Evolutionary conservation across 2,113 vertebrate species (phyloP), one percentile per base, ranked within the genome.

Genomic region (Cyprinodon variegatus): DNA sequence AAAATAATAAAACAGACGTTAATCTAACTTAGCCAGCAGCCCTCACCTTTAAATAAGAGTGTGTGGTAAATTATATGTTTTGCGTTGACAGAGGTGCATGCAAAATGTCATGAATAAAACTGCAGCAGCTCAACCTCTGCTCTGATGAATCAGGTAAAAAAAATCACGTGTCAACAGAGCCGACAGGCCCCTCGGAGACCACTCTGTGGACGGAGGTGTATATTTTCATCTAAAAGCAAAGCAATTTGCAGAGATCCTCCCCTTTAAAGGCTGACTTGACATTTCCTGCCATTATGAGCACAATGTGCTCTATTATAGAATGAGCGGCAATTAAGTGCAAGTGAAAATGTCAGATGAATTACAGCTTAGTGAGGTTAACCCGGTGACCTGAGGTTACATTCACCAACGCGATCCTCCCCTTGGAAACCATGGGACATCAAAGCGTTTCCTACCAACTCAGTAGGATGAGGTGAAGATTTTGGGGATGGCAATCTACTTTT

Each of bases 221-320:
- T 91, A 88, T 93, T 90, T 91, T 92, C 87, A 87, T 78, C 72
- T 83, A 89, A 93, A 91, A 92, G 85, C 78, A 84, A 89, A 93
- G 89, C 88, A 85, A 91, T 89, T 89, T 89, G 80, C 59, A 46
- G 62, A 41, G 77, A 81, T 86, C 88, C 88, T 78, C 88, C 88
- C 89, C 81, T 82, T 80, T 91, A 88, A 91, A 85, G 68, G 81
- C 89, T 89, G 86, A 87, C 83, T 87, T 94, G 94, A 94, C 93
- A 94, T 94, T 94, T 94, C 83, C 85, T 84, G 82, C 92, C 88
- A 90, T 92, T 92, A 93, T 74, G 83, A 83, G 78, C 83, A 92
- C 89, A 88, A 83, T 90, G 90, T 61, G 77, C 79, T 86, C 88
- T 81, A 91, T 94, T 93, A 92, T 88, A 72, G 72, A 90, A 91